A percentile compares a stretch with the other conserved stretches of the same genome.
Evolutionary conservation across 2,113 vertebrate genomes (phyloP).

Genomic region (Brachirus orientalis): DNA sequence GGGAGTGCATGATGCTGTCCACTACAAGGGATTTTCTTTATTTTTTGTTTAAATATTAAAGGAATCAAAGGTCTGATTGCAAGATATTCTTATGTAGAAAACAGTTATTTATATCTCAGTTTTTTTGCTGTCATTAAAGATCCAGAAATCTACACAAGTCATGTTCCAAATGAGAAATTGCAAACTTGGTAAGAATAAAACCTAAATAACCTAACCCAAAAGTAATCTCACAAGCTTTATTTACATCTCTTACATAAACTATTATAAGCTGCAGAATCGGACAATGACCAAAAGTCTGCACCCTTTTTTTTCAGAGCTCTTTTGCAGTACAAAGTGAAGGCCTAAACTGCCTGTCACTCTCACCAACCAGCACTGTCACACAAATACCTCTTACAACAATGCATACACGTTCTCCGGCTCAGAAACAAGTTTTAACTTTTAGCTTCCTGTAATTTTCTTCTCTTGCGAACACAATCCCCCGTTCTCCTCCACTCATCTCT

Average conservation of each 20-base stretch:
- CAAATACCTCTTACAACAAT: conserved; percentile 16
- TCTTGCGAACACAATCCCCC: conserved; percentile 19
- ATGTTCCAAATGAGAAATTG: conserved; percentile 15
- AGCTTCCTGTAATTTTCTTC: conserved; percentile 29
- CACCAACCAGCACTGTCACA: conserved; percentile 14
- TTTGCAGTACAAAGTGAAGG: conserved; percentile 34
- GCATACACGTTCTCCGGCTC: conserved; percentile 16
- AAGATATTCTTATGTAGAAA: not conserved
- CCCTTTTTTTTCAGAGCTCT: conserved; percentile 34
- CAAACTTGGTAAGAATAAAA: conserved; percentile 20
- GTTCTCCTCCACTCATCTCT: conserved; percentile 22
- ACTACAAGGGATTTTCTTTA: not conserved
- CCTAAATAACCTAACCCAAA: conserved; percentile 38
- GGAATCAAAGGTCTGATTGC: not conserved
- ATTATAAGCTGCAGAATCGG: conserved; percentile 29
- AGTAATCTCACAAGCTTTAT: conserved; percentile 5
- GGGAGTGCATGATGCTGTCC: not conserved
- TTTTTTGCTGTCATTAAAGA: conserved; percentile 18
- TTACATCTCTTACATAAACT: conserved; percentile 36
- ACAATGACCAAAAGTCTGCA: conserved; percentile 47
- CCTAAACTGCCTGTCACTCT: conserved; percentile 52
- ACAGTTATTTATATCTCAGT: not conserved
- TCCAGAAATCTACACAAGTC: conserved; percentile 13
- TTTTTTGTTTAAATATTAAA: too few species aligned
- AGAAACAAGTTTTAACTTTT: conserved; percentile 32